A percentile compares a stretch with the other conserved stretches of the same genome.
phyloP scores from a whole-genome alignment of 2,113 vertebrate species.

The Anarrhichthys ocellatus region DNA sequence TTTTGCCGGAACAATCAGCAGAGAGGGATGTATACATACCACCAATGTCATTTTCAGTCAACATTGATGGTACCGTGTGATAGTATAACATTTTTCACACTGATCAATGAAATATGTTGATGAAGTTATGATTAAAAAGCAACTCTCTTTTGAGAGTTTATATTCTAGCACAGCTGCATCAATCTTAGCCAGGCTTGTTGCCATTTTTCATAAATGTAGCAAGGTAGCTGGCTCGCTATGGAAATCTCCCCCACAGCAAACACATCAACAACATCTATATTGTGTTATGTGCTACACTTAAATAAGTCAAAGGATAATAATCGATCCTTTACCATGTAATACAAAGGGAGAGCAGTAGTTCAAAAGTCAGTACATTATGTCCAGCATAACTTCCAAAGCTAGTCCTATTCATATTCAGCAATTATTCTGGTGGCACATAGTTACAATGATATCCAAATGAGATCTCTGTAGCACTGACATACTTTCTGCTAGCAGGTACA shows the following conservation, averaged over 20 bases:
- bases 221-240: neutral
- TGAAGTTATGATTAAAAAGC: neutral
- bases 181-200: neutral
- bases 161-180: neutral
- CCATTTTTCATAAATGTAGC: neutral
- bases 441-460: constrained; percentile 79
- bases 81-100: neutral
- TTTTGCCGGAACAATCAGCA: neutral
- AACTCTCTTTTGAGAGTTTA: neutral
- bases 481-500: constrained; percentile 82
- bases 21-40: neutral
- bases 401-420: constrained; percentile 60
- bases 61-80: neutral
- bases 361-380: constrained; percentile 54
- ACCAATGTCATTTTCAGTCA: neutral
- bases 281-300: neutral
- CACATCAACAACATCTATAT: neutral
- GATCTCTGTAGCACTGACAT: constrained; percentile 82
- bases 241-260: neutral
- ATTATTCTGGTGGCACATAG: constrained; percentile 74
- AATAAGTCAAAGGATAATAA: neutral
- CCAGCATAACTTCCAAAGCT: constrained; percentile 47
- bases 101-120: neutral
- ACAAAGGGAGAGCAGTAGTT: constrained; percentile 31
- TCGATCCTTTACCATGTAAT: constrained; percentile 1